Conservation (phyloP, 2,888 invertebrate genomes). For the Mythimna lalbum region DNA sequence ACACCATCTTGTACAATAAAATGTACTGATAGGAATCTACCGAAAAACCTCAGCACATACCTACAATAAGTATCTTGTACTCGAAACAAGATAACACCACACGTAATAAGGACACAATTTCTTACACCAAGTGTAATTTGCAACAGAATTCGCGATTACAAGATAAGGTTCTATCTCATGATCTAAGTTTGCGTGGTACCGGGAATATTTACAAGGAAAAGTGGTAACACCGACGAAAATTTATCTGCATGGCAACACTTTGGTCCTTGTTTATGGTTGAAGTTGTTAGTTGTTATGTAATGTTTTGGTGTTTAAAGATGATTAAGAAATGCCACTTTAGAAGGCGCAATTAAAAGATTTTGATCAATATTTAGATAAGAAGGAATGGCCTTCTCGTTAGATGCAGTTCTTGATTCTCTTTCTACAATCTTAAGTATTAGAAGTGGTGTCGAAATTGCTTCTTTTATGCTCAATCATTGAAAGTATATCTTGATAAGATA, state of each 20-base stretch:
- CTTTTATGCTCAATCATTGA: constrained; percentile 10
- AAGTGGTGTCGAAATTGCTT: constrained; percentile 27
- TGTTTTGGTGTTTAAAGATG: neutral
- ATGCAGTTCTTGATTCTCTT: constrained; percentile 20
- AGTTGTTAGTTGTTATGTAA: constrained; percentile 2
- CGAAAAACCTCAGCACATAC: constrained; percentile 17
- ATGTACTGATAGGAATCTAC: constrained; percentile 34
- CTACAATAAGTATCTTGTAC: constrained; percentile 32
- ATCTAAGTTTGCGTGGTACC: constrained; percentile 39
- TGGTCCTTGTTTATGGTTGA: constrained; percentile 20
- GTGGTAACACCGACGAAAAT: constrained; percentile 26
- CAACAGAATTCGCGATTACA: constrained; percentile 45
- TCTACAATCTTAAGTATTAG: constrained; percentile 12
- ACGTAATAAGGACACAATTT: constrained; percentile 41
- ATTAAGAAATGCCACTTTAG: neutral
- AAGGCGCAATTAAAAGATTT: constrained; percentile 4
- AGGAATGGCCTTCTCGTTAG: constrained; percentile 12
- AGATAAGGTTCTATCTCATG: constrained; percentile 49
- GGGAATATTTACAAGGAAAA: constrained; percentile 46
- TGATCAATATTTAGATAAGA: constrained; percentile 19
- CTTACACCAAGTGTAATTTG: constrained; percentile 51
- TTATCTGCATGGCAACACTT: constrained; percentile 30
- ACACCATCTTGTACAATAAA: neutral
- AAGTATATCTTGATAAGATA: neutral
- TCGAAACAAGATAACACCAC: constrained; percentile 22